These are phyloP conservation scores for Sabatieria punctata DNA, from an alignment of 2,888 invertebrate genomes.

Conservation along the genomic window DNA sequence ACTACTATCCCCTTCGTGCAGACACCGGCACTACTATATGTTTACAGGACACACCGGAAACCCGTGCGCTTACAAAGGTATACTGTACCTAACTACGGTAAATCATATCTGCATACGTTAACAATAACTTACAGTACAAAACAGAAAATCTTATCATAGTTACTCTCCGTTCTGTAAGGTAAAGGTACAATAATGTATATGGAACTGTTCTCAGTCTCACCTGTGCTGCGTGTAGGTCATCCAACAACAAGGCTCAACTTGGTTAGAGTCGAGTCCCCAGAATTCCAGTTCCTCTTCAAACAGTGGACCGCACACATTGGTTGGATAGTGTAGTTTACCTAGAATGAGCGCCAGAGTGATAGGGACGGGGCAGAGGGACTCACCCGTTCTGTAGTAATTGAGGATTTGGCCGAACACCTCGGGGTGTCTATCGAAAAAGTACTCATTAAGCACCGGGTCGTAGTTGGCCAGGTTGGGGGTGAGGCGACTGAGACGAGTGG, in stretches of 20 bases:
- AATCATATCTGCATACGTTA: too few relatives aligned
- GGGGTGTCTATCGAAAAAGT: constrained; percentile 89
- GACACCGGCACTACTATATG: too few relatives aligned
- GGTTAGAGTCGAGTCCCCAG: constrained; percentile 97
- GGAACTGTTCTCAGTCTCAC: constrained; percentile 19
- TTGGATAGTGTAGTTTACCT: constrained; percentile 95
- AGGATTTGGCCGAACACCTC: constrained; percentile 73
- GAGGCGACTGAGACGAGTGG: constrained; percentile 43
- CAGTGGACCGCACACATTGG: constrained; percentile 93
- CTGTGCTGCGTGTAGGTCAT: constrained; percentile 40
- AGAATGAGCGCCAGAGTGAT: too few relatives aligned
- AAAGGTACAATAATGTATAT: too few relatives aligned
- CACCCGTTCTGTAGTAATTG: constrained; percentile 64
- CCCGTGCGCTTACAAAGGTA: too few relatives aligned
- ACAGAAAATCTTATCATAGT: too few relatives aligned
- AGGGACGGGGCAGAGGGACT: constrained; percentile 5
- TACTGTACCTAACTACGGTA: too few relatives aligned
- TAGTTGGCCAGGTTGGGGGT: constrained; percentile 94
- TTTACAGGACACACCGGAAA: too few relatives aligned
- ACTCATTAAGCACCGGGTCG: constrained; percentile 96
- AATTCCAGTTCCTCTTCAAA: constrained; percentile 98
- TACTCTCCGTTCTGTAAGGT: too few relatives aligned
- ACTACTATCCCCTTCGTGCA: too few relatives aligned
- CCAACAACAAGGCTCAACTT: constrained; percentile 43
- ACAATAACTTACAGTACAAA: too few relatives aligned